Base-by-base conservation (phyloP, 2,113 vertebrate species). In the Paratilapia polleni region DNA sequence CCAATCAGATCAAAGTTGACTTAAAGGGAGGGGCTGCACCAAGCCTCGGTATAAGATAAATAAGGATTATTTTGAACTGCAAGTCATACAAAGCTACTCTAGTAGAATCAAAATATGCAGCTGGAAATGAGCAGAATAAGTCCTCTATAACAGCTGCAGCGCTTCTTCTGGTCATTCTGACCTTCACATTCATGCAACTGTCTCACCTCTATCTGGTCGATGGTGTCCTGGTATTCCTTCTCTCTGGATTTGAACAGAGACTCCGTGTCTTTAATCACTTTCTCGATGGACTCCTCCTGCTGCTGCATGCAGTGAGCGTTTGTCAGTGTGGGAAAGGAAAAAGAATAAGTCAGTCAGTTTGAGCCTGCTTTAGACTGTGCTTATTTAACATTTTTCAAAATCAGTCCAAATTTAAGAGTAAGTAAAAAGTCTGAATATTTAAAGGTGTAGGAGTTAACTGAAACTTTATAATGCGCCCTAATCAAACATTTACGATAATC, bases 171-270 rank as follows among this genome's bases (percentile, higher is more conserved):
- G n/a, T n/a, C n/a, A n/a, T n/a, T n/a, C n/a, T n/a, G 57, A 28
- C 14, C 17, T 31, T 1, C 1, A 31, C 3, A 3, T 2, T 17
- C 6, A 26, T 28, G 17, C 3, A 8, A 31, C 3, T 1, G 24
- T 17, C 94, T 86, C 83, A 98, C 98, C 97, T 99, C 98, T 49
- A 99, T 99, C 93, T 99, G 98, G 95, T 95, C 97, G 13, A 99
- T 99, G 82, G 98, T 99, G 82, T 98, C 97, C 93, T 99, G 98
- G 89, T 99, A 99, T 36, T 99, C 98, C 82, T 97, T 98, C 96
- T 99, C 98, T 63, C 98, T 94, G 89, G 96, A 97, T 81, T 98
- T 97, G 93, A 99, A 99, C 78, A 99, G 93, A 0, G 96, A 98
- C 86, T 99, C 98, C 0, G 98, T 99, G 88, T 99, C 98, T 78